These are phyloP conservation scores for Anthopleura sola DNA, from an alignment of 64 coral and sea anemone species.

Conservation along the genomic window DNA sequence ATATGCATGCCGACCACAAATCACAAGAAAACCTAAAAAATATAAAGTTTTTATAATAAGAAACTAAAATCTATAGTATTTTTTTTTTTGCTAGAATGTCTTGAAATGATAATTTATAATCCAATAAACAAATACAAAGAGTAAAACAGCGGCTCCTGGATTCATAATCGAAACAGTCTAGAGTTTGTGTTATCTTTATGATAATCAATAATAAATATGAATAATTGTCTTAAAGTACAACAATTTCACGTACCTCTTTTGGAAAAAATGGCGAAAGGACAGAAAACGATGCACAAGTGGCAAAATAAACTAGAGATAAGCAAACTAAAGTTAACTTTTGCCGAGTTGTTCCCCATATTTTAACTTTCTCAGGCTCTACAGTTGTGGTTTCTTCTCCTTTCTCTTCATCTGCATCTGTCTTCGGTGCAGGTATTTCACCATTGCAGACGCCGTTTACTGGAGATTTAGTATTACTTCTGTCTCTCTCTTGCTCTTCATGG, in stretches of 20 bases:
- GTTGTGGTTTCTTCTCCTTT: neutral
- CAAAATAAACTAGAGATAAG: slow-evolving; percentile 71
- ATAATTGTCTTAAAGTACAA: neutral
- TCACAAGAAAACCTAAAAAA: too few species aligned
- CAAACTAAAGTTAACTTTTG: slow-evolving; percentile 74
- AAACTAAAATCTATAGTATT: too few species aligned
- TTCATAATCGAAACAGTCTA: too few species aligned
- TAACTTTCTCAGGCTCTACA: neutral
- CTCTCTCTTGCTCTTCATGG: neutral
- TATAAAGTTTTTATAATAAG: too few species aligned
- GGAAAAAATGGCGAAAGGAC: slow-evolving; percentile 89
- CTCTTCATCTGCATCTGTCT: neutral
- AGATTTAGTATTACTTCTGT: neutral
- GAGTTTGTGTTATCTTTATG: too few species aligned
- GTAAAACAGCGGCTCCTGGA: too few species aligned
- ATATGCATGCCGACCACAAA: too few species aligned
- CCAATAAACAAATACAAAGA: too few species aligned
- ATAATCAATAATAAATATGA: neutral
- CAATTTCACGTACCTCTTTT: slow-evolving; percentile 45
- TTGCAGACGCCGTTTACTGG: neutral
- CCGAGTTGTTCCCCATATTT: slow-evolving; percentile 49
- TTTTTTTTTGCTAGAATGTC: too few species aligned
- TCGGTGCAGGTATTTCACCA: neutral
- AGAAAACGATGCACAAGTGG: slow-evolving; percentile 67
- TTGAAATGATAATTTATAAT: too few species aligned